Evolutionary conservation across 64 coral and sea anemone genomes (phyloP), one percentile per base, ranked within the genome.

Genomic region (Anthopleura sola): DNA sequence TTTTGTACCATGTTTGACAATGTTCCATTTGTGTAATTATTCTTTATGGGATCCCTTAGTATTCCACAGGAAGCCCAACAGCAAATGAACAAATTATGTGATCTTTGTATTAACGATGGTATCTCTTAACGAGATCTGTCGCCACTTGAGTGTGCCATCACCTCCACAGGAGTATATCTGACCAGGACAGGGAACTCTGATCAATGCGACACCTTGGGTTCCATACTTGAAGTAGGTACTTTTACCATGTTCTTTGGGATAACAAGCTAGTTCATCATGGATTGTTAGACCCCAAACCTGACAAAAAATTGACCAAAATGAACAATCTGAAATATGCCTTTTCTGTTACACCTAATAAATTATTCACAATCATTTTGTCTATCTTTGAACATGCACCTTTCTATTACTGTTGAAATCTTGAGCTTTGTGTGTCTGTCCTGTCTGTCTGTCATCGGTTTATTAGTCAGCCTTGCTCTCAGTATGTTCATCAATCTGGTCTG

Each of bases 151-250:
- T 0, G 93, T 95, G 16, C 97, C 97, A 60, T 99, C 97, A 55
- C 97, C 97, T 13, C 97, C 97, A 78, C 97, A 99, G 13, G 97
- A 99, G 82, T 85, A 95, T 39, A 99, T 62, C 37, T 99, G 90
- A 64, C 90, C 97, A 32, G 77, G 80, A 12, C 88, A 84, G 33
- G 94, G 92, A 16, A 99, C 78, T 47, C 55, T 11, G 71, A 99
- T 89, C 8, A 89, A 78, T 2, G 97, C 89, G 49, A 99, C 97
- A 17, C 97, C 97, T 46, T 94, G 97, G 12, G 97, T 99, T 1
- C 97, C 97, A 16, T 95, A 92, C 87, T 99, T 99, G 46, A 95
- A 91, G 37, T 99, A 99, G 20, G 90, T 94, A 39, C 97, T 92
- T 60, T 88, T 99, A 5, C 92, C 93, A 32, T 99, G 97, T 24